Percentiles rank a stretch among this genome's conserved stretches.
Evolutionary conservation across 1,140 invertebrate species (phyloP).

Genomic region (Formica selysi): DNA sequence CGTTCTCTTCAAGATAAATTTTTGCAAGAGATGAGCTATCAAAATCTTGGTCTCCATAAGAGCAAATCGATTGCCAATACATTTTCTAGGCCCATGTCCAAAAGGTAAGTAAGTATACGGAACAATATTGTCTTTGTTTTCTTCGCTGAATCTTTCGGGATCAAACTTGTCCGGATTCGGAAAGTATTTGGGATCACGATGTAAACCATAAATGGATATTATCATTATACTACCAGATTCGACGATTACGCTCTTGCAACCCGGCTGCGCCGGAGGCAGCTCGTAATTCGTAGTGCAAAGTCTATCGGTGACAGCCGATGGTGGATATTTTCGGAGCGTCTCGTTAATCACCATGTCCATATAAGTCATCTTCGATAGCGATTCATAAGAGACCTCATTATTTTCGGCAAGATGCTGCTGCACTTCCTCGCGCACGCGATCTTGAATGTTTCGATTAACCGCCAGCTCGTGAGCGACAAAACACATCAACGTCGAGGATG

Average conservation of each 20-base stretch:
- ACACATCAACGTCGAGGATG: constrained; percentile 87
- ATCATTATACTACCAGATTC: constrained; percentile 62
- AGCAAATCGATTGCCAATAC: constrained; percentile 80
- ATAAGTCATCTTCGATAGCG: constrained; percentile 77
- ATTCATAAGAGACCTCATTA: constrained; percentile 72
- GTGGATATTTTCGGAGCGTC: too few species aligned
- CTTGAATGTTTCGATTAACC: constrained; percentile 87
- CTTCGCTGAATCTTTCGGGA: constrained; percentile 84
- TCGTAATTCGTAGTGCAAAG: constrained; percentile 77
- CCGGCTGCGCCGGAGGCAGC: constrained; percentile 54
- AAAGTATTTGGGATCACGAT: constrained; percentile 80
- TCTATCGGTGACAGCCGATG: too few species aligned
- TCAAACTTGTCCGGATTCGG: constrained; percentile 83
- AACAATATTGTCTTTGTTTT: constrained; percentile 80
- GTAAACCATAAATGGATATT: constrained; percentile 73
- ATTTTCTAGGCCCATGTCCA: constrained; percentile 84
- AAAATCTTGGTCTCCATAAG: constrained; percentile 81
- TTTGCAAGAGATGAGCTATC: constrained; percentile 75
- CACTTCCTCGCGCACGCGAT: constrained; percentile 87
- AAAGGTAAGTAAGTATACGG: constrained; percentile 87
- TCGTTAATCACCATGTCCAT: constrained; percentile 73
- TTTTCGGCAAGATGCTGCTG: constrained; percentile 66
- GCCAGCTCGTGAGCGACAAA: constrained; percentile 87
- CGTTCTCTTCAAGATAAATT: constrained; percentile 73
- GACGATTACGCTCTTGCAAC: background rate